Evolutionary conservation across 2,888 invertebrate genomes (phyloP).

Genomic region (Hirtodrosophila duncani): DNA sequence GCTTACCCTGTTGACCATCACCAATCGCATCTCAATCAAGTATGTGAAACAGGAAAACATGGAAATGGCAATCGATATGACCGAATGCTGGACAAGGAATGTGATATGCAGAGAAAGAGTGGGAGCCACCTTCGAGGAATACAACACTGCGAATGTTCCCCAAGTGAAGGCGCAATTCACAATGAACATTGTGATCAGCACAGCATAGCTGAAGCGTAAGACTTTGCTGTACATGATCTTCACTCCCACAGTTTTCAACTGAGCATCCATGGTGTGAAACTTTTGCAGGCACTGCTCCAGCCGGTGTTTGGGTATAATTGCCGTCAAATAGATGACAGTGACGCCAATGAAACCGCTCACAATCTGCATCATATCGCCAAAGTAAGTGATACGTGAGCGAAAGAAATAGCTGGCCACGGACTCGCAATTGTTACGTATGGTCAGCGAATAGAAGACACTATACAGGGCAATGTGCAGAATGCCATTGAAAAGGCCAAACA

Average conservation of each 20-base stretch:
- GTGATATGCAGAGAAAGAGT: conserved; percentile 70
- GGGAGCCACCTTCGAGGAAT: conserved; percentile 57
- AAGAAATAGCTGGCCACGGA: conserved; percentile 77
- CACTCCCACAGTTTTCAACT: conserved; percentile 68
- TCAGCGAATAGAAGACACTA: conserved; percentile 64
- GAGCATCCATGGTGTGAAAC: conserved; percentile 68
- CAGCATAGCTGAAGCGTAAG: conserved; percentile 66
- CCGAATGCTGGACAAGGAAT: conserved; percentile 75
- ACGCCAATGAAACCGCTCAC: conserved; percentile 75
- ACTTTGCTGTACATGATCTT: conserved; percentile 76
- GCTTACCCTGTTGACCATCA: conserved; percentile 75
- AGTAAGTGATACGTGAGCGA: conserved; percentile 71
- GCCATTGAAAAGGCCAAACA: conserved; percentile 73
- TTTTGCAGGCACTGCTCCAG: conserved; percentile 65
- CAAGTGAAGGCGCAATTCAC: conserved; percentile 62
- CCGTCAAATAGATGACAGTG: conserved; percentile 71
- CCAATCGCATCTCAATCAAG: conserved; percentile 69
- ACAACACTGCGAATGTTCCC: conserved; percentile 69
- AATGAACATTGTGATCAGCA: conserved; percentile 57
- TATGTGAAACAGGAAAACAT: conserved; percentile 68
- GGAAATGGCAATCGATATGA: conserved; percentile 66
- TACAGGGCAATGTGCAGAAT: conserved; percentile 61
- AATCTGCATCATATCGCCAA: conserved; percentile 76
- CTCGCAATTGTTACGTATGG: conserved; percentile 72
- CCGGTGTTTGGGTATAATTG: conserved; percentile 70